Evolutionary conservation across 2,113 vertebrate genomes (phyloP).

Genomic region (Steatornis caripensis): DNA sequence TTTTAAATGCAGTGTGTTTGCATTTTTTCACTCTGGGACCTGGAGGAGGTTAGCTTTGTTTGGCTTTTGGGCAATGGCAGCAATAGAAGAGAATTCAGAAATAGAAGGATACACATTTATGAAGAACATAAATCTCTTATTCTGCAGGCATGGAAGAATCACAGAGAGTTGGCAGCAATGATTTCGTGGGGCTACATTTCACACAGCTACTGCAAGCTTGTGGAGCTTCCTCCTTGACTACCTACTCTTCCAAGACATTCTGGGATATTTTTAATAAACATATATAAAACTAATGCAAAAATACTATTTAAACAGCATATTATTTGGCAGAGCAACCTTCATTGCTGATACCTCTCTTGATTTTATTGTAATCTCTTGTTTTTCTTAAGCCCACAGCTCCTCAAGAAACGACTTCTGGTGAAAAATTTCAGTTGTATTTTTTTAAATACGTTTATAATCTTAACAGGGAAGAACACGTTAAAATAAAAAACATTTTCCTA

Average conservation of each 20-base stretch:
- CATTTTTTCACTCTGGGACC: conserved; percentile 69
- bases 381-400: neutral
- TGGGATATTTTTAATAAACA: neutral
- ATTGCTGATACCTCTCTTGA: neutral
- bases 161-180: neutral
- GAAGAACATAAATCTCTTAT: conserved; percentile 11
- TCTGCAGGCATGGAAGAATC: neutral
- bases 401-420: neutral
- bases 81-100: conserved; percentile 29
- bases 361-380: neutral
- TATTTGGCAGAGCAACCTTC: neutral
- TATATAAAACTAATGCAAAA: neutral
- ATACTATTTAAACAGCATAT: neutral
- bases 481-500: neutral
- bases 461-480: neutral
- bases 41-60: conserved; percentile 34
- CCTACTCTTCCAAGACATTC: neutral
- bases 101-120: neutral
- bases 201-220: neutral
- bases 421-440: neutral
- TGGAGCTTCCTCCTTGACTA: neutral
- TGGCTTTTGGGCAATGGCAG: conserved; percentile 53
- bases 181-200: neutral
- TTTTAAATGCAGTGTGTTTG: conserved; percentile 57
- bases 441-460: neutral